Evolutionary conservation across 2,888 invertebrate genomes (phyloP), one percentile per base, ranked within the genome.

Genomic region (Cataglyphis albicans): DNA sequence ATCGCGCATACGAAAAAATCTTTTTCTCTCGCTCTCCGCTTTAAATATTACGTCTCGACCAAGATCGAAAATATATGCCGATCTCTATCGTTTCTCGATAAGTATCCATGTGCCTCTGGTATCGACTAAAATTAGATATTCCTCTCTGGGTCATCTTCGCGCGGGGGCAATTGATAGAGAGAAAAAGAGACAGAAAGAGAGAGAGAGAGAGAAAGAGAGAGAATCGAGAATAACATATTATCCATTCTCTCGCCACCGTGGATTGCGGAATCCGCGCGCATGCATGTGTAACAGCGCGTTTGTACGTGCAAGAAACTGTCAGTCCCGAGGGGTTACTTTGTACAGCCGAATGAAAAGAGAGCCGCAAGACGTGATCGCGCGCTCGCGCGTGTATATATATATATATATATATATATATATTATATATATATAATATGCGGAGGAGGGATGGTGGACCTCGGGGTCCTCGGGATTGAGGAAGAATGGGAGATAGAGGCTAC

Each of bases 401-500:
- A 29, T 29, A 29, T 29, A 29, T 29, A 29, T 29, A 29, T 25
- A 25, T 25, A 25, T 29, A 29, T 29, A 25, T 25, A 25, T 25
- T 48, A 29, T 29, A 29, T 29, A 29, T 29, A 29, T 29, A 25
- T 25, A 25, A 25, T 25, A 61, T 25, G 38, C 25, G 64, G 85
- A 86, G 85, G 82, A 64, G 87, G 67, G 86, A 88, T 88, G 86
- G 88, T 83, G 88, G 92, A 92, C 90, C 29, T 2, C 59, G 41
- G 90, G 90, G 86, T 86, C 87, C 85, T 82, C 86, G 85, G 85
- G 89, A 92, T 91, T 83, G 90, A 89, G 91, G 89, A 91, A 92
- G 92, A 91, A 92, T 90, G 92, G 90, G 88, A 90, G 89, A 91
- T 91, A 91, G 92, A 91, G 91, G 90, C 90, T 89, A 89, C 93